Evolutionary conservation across 2,113 vertebrate species (phyloP).

Genomic region (Sprattus sprattus): DNA sequence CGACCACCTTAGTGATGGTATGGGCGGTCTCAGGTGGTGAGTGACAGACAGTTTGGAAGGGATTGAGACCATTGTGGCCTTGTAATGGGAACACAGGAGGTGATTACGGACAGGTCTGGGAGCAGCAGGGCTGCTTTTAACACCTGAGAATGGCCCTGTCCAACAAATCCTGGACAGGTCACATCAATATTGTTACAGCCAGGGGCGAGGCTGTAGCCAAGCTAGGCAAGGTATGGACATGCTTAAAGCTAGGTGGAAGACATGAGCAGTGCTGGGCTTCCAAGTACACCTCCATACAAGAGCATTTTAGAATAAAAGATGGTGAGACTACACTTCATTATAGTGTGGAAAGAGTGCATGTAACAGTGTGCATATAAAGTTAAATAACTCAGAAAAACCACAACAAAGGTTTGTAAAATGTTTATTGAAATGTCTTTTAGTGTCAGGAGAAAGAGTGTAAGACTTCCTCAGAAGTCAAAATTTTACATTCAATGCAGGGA

Average conservation of each 20-base stretch:
- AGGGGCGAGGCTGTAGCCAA: conserved; percentile 28
- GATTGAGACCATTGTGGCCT: background rate
- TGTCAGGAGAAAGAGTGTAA: too few relatives aligned
- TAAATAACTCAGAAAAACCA: too few relatives aligned
- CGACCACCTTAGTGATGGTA: conserved; percentile 16
- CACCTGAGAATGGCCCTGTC: background rate
- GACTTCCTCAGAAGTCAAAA: too few relatives aligned
- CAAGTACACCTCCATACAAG: too few relatives aligned
- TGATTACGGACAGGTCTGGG: background rate
- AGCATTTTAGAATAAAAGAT: too few relatives aligned
- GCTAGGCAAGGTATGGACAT: background rate
- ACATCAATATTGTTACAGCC: conserved; percentile 55
- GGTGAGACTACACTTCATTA: too few relatives aligned
- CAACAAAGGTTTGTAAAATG: too few relatives aligned
- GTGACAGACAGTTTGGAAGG: conserved; percentile 8
- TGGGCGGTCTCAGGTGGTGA: background rate
- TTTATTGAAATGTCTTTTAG: too few relatives aligned
- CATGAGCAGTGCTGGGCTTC: background rate
- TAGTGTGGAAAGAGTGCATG: too few relatives aligned
- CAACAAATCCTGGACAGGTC: conserved; percentile 47
- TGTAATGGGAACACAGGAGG: background rate
- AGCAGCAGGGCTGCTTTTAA: conserved; percentile 10
- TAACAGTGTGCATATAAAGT: too few relatives aligned
- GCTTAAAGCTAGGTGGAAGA: background rate
- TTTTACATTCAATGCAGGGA: too few relatives aligned